A percentile compares a stretch with the other conserved stretches of the same genome.
phyloP scores from a whole-genome alignment of 35 echinoderm and acorn worm genomes.

The Apostichopus californicus region DNA sequence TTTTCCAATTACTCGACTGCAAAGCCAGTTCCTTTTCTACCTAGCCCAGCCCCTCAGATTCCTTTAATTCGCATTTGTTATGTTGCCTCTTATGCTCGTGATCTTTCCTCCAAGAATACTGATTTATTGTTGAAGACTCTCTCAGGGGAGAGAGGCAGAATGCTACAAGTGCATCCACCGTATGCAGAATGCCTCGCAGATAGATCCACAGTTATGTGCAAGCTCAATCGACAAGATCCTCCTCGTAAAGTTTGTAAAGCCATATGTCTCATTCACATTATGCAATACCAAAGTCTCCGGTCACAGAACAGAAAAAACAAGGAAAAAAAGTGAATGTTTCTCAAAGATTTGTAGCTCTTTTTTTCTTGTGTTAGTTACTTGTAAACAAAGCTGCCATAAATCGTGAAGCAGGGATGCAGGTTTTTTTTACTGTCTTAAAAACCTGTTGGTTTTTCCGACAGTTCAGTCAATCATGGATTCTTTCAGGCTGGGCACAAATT shows the following conservation, averaged over 20 bases:
- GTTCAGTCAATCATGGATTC: conserved; percentile 3
- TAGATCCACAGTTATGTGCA: background rate
- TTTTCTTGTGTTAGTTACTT: background rate
- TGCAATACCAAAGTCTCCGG: background rate
- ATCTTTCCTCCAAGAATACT: conserved; percentile 4
- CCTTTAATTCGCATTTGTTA: conserved; percentile 37
- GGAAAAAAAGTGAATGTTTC: background rate
- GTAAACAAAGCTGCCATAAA: conserved; percentile 1
- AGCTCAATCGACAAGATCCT: conserved; percentile 10
- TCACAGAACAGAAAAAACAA: background rate
- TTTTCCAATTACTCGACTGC: conserved; percentile 28
- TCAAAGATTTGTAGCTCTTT: background rate
- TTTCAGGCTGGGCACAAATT: conserved; percentile 17
- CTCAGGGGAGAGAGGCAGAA: conserved; percentile 17
- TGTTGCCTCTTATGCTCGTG: background rate
- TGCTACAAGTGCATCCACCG: conserved; percentile 40
- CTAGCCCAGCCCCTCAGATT: conserved; percentile 26
- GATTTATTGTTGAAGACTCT: conserved; percentile 40
- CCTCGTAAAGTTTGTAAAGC: background rate
- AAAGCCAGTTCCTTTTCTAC: background rate
- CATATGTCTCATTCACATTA: background rate
- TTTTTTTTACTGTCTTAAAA: background rate
- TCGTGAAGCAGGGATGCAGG: background rate
- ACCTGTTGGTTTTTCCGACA: conserved; percentile 37
- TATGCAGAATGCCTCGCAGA: conserved; percentile 4